These are phyloP conservation scores for Corydoras sp. DNA, from an alignment of 2,113 vertebrate genomes.

Conservation along the genomic window DNA sequence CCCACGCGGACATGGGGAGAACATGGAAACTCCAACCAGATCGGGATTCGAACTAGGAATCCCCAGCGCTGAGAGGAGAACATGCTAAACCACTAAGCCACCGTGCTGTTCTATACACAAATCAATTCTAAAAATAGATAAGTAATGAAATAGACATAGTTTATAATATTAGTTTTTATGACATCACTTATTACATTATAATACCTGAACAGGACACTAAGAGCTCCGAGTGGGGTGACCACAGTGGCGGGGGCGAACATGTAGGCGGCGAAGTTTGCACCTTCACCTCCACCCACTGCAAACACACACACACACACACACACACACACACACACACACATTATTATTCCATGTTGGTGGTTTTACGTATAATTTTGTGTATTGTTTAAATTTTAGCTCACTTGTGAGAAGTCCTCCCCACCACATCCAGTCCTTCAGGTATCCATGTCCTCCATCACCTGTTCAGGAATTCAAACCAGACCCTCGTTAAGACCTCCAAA, in stretches of 20 bases:
- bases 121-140: no score
- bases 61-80: no score
- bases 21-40: no score
- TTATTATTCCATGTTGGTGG: background rate
- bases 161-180: no score
- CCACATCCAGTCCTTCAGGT: conserved; percentile 92
- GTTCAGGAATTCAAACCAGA: background rate
- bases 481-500: no score
- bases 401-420: conserved; percentile 93
- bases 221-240: conserved; percentile 87
- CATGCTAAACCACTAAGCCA: no score
- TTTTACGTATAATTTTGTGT: background rate
- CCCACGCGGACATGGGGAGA: no score
- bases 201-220: conserved; percentile 95
- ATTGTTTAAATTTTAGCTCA: conserved; percentile 58
- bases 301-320: background rate
- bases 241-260: conserved; percentile 90
- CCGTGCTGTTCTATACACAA: no score
- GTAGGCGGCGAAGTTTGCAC: conserved; percentile 89
- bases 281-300: conserved; percentile 89
- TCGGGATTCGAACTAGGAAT: no score
- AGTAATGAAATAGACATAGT: no score
- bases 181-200: background rate
- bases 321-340: background rate
- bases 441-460: conserved; percentile 91